A percentile compares a stretch with the other conserved stretches of the same genome.
These are phyloP conservation scores for Torymus auratus DNA, from an alignment of 2,888 invertebrate species.

Conservation along the genomic window DNA sequence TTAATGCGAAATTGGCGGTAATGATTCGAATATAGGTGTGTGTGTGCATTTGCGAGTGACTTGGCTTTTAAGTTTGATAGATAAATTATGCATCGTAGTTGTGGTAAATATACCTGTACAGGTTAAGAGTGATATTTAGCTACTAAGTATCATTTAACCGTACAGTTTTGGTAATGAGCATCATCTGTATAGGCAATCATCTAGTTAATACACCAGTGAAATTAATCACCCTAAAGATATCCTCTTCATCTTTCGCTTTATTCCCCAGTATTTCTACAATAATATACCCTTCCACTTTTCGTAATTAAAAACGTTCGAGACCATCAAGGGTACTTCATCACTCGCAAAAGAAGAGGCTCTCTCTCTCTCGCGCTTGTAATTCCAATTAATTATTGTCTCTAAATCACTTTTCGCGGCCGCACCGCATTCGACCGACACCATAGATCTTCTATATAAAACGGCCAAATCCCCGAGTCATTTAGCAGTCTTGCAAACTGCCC, in stretches of 20 bases:
- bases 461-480: constrained; percentile 43
- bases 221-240: too few relatives aligned
- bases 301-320: neutral
- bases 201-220: too few relatives aligned
- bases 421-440: neutral
- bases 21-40: constrained; percentile 11
- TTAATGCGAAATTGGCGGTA: constrained; percentile 20
- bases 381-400: constrained; percentile 33
- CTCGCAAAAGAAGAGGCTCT: constrained; percentile 11
- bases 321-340: constrained; percentile 10
- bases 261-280: neutral
- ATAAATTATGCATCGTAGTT: too few relatives aligned
- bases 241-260: too few relatives aligned
- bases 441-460: constrained; percentile 12
- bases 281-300: neutral
- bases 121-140: too few relatives aligned
- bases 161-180: too few relatives aligned
- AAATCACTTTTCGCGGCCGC: constrained; percentile 21
- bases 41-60: neutral
- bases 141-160: too few relatives aligned
- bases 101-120: too few relatives aligned
- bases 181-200: too few relatives aligned
- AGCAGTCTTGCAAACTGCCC: constrained; percentile 24
- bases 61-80: neutral
- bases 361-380: constrained; percentile 14